phyloP scores from a whole-genome alignment of 2,797 vertebrate species.

The Pristis pectinata region DNA sequence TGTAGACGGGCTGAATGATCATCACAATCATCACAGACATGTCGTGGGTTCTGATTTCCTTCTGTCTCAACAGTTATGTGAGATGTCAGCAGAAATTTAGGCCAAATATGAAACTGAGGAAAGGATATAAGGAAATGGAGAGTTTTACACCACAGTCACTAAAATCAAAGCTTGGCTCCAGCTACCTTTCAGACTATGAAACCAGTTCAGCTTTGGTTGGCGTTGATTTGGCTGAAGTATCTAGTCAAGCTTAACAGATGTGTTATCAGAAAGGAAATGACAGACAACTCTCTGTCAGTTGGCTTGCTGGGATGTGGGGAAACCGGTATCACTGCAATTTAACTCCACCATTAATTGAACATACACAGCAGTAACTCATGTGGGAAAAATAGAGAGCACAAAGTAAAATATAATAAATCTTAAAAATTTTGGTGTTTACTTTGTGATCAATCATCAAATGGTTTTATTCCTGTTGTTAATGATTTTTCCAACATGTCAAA shows the following conservation, averaged over 20 bases:
- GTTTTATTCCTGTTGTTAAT: background rate
- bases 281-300: conserved; percentile 15
- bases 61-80: background rate
- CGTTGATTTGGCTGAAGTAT: background rate
- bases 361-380: background rate
- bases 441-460: background rate
- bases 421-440: background rate
- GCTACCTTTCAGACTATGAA: background rate
- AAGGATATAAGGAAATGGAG: background rate
- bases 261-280: conserved; percentile 24
- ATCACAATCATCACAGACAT: background rate
- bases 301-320: background rate
- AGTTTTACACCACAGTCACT: background rate
- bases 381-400: background rate
- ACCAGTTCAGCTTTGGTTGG: conserved; percentile 21
- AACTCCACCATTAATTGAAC: background rate
- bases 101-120: background rate
- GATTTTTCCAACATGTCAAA: background rate
- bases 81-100: background rate
- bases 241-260: conserved; percentile 30
- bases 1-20: background rate
- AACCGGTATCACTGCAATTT: conserved; percentile 13
- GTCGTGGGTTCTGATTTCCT: background rate
- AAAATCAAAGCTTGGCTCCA: background rate
- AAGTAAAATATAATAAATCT: background rate